phyloP scores from a whole-genome alignment of 1,140 invertebrate species.

The Ostrea edulis region DNA sequence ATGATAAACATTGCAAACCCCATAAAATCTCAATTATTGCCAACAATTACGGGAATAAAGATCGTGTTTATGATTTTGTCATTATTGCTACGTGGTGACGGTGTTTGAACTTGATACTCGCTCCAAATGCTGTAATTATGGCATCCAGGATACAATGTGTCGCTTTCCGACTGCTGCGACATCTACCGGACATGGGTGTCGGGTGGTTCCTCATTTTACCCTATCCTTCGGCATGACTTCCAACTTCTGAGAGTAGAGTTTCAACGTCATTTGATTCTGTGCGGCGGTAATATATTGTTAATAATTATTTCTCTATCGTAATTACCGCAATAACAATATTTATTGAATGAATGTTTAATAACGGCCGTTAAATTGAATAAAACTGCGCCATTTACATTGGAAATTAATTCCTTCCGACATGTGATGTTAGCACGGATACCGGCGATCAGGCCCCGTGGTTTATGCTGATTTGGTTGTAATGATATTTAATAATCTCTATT shows the following conservation, averaged over 20 bases:
- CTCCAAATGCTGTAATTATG: conserved; percentile 3
- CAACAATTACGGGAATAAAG: conserved; percentile 23
- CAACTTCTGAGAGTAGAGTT: conserved; percentile 13
- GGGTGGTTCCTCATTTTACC: conserved; percentile 15
- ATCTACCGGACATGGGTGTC: conserved; percentile 44
- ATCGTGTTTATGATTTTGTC: conserved; percentile 20
- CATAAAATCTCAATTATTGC: conserved; percentile 39
- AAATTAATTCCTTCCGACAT: conserved; percentile 62
- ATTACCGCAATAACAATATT: conserved; percentile 55
- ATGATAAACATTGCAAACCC: background rate
- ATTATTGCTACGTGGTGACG: background rate
- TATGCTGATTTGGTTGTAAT: conserved; percentile 46
- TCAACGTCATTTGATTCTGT: conserved; percentile 27
- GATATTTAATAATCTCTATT: conserved; percentile 49
- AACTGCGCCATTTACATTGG: conserved; percentile 58
- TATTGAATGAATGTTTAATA: conserved; percentile 56
- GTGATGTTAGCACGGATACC: conserved; percentile 39
- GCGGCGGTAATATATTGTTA: conserved; percentile 56
- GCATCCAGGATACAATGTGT: conserved; percentile 4
- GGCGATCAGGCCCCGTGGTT: conserved; percentile 35
- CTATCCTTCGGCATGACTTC: conserved; percentile 34
- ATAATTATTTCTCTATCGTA: conserved; percentile 46
- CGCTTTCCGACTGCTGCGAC: conserved; percentile 27
- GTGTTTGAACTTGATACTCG: conserved; percentile 31
- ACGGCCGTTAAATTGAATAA: conserved; percentile 60